phyloP scores from a whole-genome alignment of 2,888 invertebrate species.

The Synanthedon vespiformis region DNA sequence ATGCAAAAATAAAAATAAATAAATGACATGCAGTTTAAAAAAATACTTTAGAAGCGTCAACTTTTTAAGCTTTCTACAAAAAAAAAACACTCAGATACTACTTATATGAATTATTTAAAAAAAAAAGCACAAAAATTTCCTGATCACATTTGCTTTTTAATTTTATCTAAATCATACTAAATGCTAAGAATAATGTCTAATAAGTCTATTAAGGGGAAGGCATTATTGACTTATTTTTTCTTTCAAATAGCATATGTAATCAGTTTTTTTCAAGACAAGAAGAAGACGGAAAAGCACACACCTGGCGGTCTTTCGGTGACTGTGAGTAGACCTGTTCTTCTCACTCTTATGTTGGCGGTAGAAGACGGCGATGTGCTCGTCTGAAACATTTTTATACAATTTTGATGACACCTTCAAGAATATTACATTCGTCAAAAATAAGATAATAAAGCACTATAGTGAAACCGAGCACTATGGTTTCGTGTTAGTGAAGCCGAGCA shows the following conservation, averaged over 20 bases:
- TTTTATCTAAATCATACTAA: no score
- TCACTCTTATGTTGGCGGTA: constrained; percentile 72
- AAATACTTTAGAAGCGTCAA: no score
- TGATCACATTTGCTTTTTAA: background rate
- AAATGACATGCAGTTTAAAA: constrained; percentile 6
- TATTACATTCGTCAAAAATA: no score
- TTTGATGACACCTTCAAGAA: no score
- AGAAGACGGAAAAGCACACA: constrained; percentile 36
- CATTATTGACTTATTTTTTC: no score
- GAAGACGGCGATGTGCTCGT: constrained; percentile 58
- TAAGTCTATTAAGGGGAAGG: no score
- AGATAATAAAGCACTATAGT: background rate
- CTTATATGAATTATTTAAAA: no score
- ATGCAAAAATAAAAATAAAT: constrained; percentile 3
- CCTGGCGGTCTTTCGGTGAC: constrained; percentile 91
- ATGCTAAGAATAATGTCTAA: no score
- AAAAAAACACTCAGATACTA: background rate
- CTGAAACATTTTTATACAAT: constrained; percentile 16
- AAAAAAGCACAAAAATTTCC: no score
- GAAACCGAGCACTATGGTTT: no score
- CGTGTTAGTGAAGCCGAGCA: no score
- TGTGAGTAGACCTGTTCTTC: constrained; percentile 85
- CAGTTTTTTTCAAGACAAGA: background rate
- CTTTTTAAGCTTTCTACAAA: background rate
- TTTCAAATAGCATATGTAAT: background rate